Percentiles rank a stretch among this genome's conserved stretches.
These are phyloP conservation scores for Romanogobio albipinnatus DNA, from an alignment of 2,113 vertebrate species.

Conservation along the genomic window DNA sequence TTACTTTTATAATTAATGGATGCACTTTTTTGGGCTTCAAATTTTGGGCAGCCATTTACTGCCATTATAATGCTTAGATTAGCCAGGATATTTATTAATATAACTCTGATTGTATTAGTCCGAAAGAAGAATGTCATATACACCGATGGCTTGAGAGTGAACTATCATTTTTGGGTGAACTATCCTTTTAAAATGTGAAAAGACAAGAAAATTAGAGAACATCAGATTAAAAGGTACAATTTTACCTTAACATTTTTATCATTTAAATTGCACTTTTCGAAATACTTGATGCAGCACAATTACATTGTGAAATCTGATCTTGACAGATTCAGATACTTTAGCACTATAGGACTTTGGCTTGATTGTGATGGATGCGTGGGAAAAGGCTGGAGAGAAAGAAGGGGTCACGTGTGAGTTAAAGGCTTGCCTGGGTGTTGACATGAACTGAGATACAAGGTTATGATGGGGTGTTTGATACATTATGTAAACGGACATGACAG, in stretches of 20 bases:
- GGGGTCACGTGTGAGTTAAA: conserved; percentile 21
- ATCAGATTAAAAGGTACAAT: too few species aligned
- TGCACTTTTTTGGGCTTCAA: too few species aligned
- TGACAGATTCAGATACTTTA: background rate
- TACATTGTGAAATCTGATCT: background rate
- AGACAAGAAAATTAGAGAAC: too few species aligned
- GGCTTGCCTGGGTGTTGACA: conserved; percentile 14
- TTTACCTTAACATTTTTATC: background rate
- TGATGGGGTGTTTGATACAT: conserved; percentile 24
- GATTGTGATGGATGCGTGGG: background rate
- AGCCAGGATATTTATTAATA: too few species aligned
- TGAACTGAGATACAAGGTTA: background rate
- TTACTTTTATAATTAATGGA: too few species aligned
- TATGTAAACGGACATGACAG: conserved; percentile 21
- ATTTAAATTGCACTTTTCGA: background rate
- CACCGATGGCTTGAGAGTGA: too few species aligned
- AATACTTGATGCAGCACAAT: background rate
- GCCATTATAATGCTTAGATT: too few species aligned
- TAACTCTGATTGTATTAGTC: too few species aligned
- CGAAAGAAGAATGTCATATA: too few species aligned
- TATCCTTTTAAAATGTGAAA: too few species aligned
- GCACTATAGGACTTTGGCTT: background rate
- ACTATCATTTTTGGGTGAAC: too few species aligned
- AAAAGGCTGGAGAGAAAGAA: background rate
- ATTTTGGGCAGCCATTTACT: too few species aligned